Evolutionary conservation across 2,888 invertebrate genomes (phyloP).

Genomic region (Yponomeuta evonymella): DNA sequence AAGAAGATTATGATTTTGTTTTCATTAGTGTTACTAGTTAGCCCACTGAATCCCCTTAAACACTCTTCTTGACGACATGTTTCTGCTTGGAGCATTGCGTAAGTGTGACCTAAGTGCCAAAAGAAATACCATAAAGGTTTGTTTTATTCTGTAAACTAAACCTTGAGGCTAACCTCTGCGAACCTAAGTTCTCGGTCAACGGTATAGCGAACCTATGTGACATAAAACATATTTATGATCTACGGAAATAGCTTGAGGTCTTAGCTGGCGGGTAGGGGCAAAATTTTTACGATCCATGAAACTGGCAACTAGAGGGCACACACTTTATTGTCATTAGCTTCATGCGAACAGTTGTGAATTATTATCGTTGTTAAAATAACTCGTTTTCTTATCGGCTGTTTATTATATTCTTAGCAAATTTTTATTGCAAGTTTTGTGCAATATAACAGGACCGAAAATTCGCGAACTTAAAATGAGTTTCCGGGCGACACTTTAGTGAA

Average conservation of each 20-base stretch:
- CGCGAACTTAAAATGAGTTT: no score
- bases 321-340: not conserved
- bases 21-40: no score
- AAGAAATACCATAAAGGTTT: not conserved
- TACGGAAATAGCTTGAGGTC: not conserved
- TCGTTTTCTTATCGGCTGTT: not conserved
- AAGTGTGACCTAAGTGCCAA: not conserved
- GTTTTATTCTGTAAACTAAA: not conserved
- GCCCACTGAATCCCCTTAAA: no score
- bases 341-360: not conserved
- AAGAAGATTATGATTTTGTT: no score
- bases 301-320: not conserved
- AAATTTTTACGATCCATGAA: conserved; percentile 3
- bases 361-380: not conserved
- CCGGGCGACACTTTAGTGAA: no score
- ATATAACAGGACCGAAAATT: no score
- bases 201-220: not conserved
- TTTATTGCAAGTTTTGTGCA: no score
- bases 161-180: not conserved
- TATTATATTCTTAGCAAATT: not conserved
- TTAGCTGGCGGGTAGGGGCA: not conserved
- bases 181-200: not conserved
- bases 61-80: not conserved
- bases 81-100: not conserved
- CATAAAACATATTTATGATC: not conserved